phyloP scores from a whole-genome alignment of 2,113 vertebrate genomes.

The Dendrocopos noguchii region DNA sequence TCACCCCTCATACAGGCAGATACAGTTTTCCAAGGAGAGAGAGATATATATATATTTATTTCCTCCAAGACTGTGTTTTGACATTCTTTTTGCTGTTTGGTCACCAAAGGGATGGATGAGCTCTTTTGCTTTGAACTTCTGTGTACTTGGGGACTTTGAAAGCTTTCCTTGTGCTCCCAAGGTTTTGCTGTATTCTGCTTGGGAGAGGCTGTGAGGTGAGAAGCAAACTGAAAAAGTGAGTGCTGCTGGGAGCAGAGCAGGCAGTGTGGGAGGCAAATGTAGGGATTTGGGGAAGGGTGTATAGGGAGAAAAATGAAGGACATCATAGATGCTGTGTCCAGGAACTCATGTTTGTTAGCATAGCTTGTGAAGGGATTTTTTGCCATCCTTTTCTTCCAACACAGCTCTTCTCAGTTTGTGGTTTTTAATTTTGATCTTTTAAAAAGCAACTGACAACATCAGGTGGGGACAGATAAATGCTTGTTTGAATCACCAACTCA shows the following conservation, averaged over 20 bases:
- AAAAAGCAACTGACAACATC: background rate
- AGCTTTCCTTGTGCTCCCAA: background rate
- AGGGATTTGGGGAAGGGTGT: background rate
- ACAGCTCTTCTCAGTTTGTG: too few species aligned
- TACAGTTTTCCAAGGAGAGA: background rate
- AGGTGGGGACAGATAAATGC: background rate
- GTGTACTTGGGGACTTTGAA: background rate
- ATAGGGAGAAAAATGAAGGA: background rate
- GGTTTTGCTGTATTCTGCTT: background rate
- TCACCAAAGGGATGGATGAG: background rate
- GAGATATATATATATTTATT: too few species aligned
- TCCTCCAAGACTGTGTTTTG: background rate
- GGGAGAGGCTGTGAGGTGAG: background rate
- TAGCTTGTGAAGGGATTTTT: background rate
- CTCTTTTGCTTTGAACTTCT: background rate
- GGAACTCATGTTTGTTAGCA: background rate
- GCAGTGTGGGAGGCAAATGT: background rate
- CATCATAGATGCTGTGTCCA: accelerated
- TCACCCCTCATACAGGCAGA: constrained; percentile 5
- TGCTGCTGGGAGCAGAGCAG: background rate
- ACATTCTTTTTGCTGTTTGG: background rate
- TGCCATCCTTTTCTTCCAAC: background rate
- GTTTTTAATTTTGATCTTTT: too few species aligned
- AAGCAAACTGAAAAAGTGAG: background rate
- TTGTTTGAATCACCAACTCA: background rate